These are phyloP conservation scores for Planiliza haematocheilus DNA, from an alignment of 2,113 vertebrate species.

Conservation along the genomic window DNA sequence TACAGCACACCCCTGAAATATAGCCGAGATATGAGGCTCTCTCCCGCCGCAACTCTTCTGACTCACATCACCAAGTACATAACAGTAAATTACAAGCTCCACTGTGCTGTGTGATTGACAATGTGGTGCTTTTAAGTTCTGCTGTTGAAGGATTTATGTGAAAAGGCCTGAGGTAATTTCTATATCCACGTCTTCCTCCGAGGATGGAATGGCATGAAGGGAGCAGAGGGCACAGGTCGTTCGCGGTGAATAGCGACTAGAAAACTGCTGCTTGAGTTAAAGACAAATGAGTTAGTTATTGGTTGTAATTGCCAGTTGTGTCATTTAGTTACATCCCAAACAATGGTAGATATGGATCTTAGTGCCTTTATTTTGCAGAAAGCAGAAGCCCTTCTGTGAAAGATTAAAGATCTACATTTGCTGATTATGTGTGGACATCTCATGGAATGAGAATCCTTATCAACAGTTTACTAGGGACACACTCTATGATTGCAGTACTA, in stretches of 20 bases:
- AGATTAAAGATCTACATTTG: not conserved
- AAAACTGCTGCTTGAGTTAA: too few species aligned
- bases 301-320: too few species aligned
- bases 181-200: not conserved
- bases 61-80: not conserved
- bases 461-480: constrained; percentile 49
- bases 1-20: too few species aligned
- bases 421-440: not conserved
- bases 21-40: not conserved
- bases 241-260: too few species aligned
- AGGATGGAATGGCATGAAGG: not conserved
- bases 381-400: constrained; percentile 15
- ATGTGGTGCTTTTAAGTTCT: not conserved
- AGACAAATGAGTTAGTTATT: too few species aligned
- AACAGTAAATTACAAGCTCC: constrained; percentile 4
- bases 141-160: constrained; percentile 6
- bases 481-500: constrained; percentile 43
- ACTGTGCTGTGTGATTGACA: not conserved
- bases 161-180: constrained; percentile 1
- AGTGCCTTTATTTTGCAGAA: not conserved
- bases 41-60: not conserved
- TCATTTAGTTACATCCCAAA: constrained; percentile 5
- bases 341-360: not conserved
- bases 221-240: not conserved
- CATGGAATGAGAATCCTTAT: constrained; percentile 39